A percentile compares a stretch with the other conserved stretches of the same genome.
phyloP scores from a whole-genome alignment of 2,888 invertebrate species.

The Uloborus plumipes region DNA sequence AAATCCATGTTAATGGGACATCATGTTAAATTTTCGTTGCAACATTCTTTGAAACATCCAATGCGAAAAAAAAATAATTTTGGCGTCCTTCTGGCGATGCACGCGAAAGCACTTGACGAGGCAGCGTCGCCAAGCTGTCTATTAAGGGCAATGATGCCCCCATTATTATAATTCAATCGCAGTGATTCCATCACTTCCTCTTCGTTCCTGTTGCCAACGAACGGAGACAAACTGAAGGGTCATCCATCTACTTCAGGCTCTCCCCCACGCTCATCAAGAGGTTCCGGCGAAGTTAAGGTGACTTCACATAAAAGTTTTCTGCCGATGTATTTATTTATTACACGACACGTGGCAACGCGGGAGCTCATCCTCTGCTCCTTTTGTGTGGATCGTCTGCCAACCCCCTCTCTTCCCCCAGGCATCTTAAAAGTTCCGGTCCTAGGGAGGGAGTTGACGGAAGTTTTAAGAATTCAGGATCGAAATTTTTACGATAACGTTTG shows the following conservation, averaged over 20 bases:
- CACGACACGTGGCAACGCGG: conserved; percentile 48
- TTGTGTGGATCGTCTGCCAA: conserved; percentile 24
- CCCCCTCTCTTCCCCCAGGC: neutral
- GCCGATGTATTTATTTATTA: conserved; percentile 61
- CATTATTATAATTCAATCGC: conserved; percentile 63
- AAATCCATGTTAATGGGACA: too few relatives aligned
- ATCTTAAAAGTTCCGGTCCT: conserved; percentile 43
- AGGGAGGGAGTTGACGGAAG: conserved; percentile 25
- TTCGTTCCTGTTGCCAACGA: conserved; percentile 56
- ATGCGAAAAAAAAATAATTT: too few relatives aligned
- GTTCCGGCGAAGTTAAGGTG: conserved; percentile 61
- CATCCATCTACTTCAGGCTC: conserved; percentile 62
- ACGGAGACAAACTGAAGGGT: conserved; percentile 62
- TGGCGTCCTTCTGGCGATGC: too few relatives aligned
- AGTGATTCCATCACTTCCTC: conserved; percentile 42
- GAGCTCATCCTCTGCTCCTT: conserved; percentile 23
- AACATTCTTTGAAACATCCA: too few relatives aligned
- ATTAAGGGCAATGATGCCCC: conserved; percentile 52
- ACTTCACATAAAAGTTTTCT: conserved; percentile 41
- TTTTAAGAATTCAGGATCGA: conserved; percentile 58
- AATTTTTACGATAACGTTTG: conserved; percentile 46
- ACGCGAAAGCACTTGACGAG: neutral
- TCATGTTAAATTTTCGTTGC: too few relatives aligned
- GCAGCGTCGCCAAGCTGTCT: conserved; percentile 14
- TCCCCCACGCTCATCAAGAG: conserved; percentile 14